phyloP scores from a whole-genome alignment of 2,888 invertebrate species.

The Chydorus sphaericus region DNA sequence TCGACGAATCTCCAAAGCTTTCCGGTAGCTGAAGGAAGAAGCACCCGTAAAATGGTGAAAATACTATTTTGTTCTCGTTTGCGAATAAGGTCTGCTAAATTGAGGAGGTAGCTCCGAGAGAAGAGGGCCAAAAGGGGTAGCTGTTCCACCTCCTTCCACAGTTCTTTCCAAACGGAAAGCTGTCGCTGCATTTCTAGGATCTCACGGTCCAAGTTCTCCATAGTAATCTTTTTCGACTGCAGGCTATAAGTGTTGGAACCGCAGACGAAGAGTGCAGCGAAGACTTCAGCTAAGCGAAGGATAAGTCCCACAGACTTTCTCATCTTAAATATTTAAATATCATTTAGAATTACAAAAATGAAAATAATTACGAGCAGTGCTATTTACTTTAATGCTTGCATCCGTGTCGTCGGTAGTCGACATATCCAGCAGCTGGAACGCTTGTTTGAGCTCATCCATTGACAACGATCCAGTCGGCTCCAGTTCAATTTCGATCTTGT shows the following conservation, averaged over 20 bases:
- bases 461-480: neutral
- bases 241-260: constrained; percentile 1
- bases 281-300: neutral
- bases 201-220: neutral
- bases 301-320: neutral
- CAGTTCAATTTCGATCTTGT: neutral
- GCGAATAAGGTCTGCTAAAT: neutral
- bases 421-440: constrained; percentile 9
- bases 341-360: too few relatives aligned
- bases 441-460: constrained; percentile 7
- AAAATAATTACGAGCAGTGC: too few relatives aligned
- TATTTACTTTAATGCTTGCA: too few relatives aligned
- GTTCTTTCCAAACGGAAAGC: neutral
- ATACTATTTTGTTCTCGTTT: neutral
- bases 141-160: neutral
- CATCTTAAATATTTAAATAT: too few relatives aligned
- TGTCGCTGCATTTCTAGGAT: neutral
- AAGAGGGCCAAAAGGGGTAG: neutral
- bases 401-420: neutral
- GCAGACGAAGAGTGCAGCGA: neutral
- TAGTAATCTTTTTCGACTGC: neutral
- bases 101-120: neutral
- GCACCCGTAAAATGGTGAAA: neutral
- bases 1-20: neutral
- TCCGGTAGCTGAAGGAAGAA: neutral